Evolutionary conservation across 1,140 invertebrate species (phyloP).

Genomic region (Dufourea novaeangliae): DNA sequence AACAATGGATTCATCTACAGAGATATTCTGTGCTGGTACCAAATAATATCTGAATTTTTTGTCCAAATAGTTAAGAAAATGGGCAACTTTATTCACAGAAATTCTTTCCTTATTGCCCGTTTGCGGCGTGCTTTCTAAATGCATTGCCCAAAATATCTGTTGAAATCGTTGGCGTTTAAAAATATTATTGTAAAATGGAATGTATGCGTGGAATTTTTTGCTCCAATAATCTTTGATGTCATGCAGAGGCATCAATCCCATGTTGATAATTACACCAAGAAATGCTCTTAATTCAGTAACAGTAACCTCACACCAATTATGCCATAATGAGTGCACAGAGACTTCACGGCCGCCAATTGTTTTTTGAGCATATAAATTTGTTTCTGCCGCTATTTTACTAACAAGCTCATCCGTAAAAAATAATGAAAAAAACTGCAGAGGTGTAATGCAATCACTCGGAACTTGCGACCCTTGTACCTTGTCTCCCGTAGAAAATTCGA

Average conservation of each 20-base stretch:
- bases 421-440: conserved; percentile 32
- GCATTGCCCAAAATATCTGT: conserved; percentile 27
- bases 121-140: conserved; percentile 19
- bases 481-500: conserved; percentile 16
- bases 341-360: conserved; percentile 3
- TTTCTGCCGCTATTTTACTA: conserved; percentile 26
- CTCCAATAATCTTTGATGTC: conserved; percentile 31
- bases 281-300: conserved; percentile 18
- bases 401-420: conserved; percentile 33
- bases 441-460: conserved; percentile 5
- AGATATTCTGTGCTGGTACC: conserved; percentile 34
- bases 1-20: conserved; percentile 54
- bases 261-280: conserved; percentile 35
- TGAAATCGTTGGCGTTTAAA: conserved; percentile 6
- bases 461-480: conserved; percentile 22
- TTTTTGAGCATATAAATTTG: conserved; percentile 39
- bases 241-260: conserved; percentile 18
- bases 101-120: not conserved
- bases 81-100: conserved; percentile 14
- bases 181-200: conserved; percentile 26
- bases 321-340: conserved; percentile 6
- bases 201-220: not conserved
- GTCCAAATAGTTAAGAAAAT: conserved; percentile 55
- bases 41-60: conserved; percentile 52
- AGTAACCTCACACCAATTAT: conserved; percentile 35